A percentile compares a stretch with the other conserved stretches of the same genome.
Conservation (phyloP, 2,797 vertebrate genomes). For the Darevskia mixta region DNA sequence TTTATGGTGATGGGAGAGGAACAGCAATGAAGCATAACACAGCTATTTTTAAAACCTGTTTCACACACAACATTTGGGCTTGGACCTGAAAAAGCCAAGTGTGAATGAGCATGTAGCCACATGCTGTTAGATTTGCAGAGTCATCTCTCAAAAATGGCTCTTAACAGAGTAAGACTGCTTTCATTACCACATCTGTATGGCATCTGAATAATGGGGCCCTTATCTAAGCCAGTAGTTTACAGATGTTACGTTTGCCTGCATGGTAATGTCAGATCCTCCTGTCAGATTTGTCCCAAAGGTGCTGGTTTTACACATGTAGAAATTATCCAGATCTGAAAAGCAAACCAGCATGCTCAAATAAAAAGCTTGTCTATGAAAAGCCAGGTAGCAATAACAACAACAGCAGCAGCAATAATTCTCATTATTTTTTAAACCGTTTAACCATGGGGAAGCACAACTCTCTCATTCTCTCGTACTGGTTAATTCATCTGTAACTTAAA, state of each 20-base stretch:
- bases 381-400: constrained; percentile 3
- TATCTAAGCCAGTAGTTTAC: constrained; percentile 11
- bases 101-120: constrained; percentile 26
- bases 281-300: constrained; percentile 55
- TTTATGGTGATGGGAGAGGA: neutral
- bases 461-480: constrained; percentile 1
- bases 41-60: constrained; percentile 26
- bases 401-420: neutral
- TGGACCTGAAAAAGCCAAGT: constrained; percentile 8
- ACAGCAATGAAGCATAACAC: neutral
- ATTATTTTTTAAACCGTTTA: constrained; percentile 30
- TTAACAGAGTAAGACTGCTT: constrained; percentile 5
- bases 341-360: constrained; percentile 17
- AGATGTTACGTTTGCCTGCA: neutral
- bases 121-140: constrained; percentile 31
- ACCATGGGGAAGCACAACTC: neutral
- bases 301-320: constrained; percentile 58
- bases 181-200: constrained; percentile 10
- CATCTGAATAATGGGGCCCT: constrained; percentile 6
- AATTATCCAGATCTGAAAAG: constrained; percentile 16
- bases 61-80: constrained; percentile 20
- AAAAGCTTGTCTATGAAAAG: constrained; percentile 19
- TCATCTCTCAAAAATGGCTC: constrained; percentile 5
- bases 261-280: constrained; percentile 38
- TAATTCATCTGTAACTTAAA: constrained; percentile 32